A percentile compares a stretch with the other conserved stretches of the same genome.
phyloP scores from a whole-genome alignment of 1,140 invertebrate species.

The Oppia nitens region DNA sequence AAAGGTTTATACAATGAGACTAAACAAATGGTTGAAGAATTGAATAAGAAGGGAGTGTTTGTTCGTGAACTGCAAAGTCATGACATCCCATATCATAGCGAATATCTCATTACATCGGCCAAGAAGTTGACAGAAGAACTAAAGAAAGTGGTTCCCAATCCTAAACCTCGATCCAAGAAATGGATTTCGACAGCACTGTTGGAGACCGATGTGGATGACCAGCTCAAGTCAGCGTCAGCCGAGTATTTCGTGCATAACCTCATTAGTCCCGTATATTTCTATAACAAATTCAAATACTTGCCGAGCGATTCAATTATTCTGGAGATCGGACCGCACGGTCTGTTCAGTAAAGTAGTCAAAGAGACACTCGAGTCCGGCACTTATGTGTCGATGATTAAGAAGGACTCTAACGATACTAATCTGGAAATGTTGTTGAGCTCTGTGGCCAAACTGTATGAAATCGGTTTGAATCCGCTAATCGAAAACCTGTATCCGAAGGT shows the following conservation, averaged over 20 bases:
- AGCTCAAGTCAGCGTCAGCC: slow-evolving; percentile 48
- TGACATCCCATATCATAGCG: too few relatives aligned
- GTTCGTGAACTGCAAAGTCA: slow-evolving; percentile 69
- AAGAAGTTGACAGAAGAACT: slow-evolving; percentile 55
- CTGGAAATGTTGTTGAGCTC: background rate
- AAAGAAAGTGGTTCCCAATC: slow-evolving; percentile 56
- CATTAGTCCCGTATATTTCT: too few relatives aligned
- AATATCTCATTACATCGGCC: slow-evolving; percentile 53
- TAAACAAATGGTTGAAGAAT: slow-evolving; percentile 88
- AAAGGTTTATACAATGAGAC: slow-evolving; percentile 64
- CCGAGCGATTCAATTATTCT: slow-evolving; percentile 65
- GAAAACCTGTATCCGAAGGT: slow-evolving; percentile 25
- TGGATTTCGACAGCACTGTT: slow-evolving; percentile 89
- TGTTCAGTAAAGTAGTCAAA: too few relatives aligned
- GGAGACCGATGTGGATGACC: slow-evolving; percentile 50
- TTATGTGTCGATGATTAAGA: background rate
- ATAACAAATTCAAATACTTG: slow-evolving; percentile 58
- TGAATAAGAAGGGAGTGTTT: slow-evolving; percentile 65
- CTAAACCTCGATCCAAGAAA: slow-evolving; percentile 52
- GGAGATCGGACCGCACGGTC: too few relatives aligned
- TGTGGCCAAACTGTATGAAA: slow-evolving; percentile 45
- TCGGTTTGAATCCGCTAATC: slow-evolving; percentile 51
- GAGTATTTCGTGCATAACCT: too few relatives aligned
- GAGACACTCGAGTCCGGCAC: slow-evolving; percentile 55
- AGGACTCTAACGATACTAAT: slow-evolving; percentile 16